phyloP scores from a whole-genome alignment of 30 jellyfish, hydroid and myxozoan species.

The Mastigias papua region DNA sequence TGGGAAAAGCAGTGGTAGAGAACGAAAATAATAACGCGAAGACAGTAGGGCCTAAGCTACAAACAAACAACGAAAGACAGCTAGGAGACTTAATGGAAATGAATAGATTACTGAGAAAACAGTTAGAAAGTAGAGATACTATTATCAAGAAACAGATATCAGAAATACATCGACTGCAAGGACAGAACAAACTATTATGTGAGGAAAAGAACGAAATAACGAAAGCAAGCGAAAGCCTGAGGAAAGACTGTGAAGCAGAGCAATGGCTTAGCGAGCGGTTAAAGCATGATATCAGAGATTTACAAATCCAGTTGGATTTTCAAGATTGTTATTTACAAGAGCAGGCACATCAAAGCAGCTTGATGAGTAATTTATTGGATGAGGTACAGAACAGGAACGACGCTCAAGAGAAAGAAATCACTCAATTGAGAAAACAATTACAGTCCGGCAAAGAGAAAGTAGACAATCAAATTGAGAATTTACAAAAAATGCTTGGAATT shows the following conservation, averaged over 20 bases:
- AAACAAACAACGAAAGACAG: slow-evolving; percentile 6
- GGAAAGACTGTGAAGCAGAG: slow-evolving; percentile 47
- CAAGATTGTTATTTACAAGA: slow-evolving; percentile 78
- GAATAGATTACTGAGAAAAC: slow-evolving; percentile 43
- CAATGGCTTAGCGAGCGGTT: slow-evolving; percentile 68
- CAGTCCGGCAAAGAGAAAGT: slow-evolving; percentile 48
- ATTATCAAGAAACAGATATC: slow-evolving; percentile 50
- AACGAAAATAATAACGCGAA: slow-evolving; percentile 33
- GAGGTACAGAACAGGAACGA: slow-evolving; percentile 60
- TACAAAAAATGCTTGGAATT: slow-evolving; percentile 62
- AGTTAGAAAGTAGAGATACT: slow-evolving; percentile 52
- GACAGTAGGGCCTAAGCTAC: slow-evolving; percentile 50
- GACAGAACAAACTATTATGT: slow-evolving; percentile 17
- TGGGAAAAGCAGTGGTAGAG: background rate
- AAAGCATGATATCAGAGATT: slow-evolving; percentile 58
- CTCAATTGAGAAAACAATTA: slow-evolving; percentile 63
- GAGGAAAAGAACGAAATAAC: slow-evolving; percentile 3
- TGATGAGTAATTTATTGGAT: slow-evolving; percentile 28
- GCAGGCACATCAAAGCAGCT: slow-evolving; percentile 56
- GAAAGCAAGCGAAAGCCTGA: background rate
- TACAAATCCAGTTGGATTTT: slow-evolving; percentile 60
- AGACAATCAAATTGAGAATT: slow-evolving; percentile 58
- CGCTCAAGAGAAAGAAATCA: slow-evolving; percentile 69
- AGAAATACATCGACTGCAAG: slow-evolving; percentile 65
- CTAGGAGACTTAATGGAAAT: slow-evolving; percentile 24